These are phyloP conservation scores for Craseonycteris thonglongyai DNA, from an alignment of 2,113 vertebrate species.

Conservation along the genomic window DNA sequence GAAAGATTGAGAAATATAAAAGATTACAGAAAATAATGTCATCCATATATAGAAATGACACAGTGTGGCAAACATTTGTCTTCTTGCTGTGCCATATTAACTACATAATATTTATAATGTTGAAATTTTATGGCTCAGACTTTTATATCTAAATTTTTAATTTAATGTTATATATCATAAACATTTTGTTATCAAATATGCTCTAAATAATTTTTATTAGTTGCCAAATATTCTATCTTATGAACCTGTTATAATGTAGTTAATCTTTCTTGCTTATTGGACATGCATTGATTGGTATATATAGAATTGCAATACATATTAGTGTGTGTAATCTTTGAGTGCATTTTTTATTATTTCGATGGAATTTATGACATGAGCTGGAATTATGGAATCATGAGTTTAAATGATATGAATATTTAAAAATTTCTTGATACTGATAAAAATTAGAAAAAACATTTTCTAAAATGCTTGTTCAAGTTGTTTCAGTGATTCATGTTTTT, in stretches of 20 bases:
- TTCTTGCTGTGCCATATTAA: background rate
- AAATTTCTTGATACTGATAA: background rate
- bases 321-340: background rate
- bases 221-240: background rate
- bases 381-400: background rate
- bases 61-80: background rate
- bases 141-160: background rate
- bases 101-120: background rate
- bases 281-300: background rate
- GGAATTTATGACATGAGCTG: background rate
- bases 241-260: background rate
- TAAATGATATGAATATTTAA: background rate
- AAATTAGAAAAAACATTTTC: background rate
- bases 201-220: slow-evolving; percentile 8
- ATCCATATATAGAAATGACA: background rate
- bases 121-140: background rate
- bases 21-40: background rate
- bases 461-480: background rate
- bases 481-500: background rate
- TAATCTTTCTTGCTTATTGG: background rate
- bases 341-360: slow-evolving; percentile 3
- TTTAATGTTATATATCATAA: background rate
- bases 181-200: background rate
- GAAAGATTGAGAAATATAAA: background rate
- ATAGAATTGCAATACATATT: background rate